Evolutionary conservation across 1,140 invertebrate genomes (phyloP).

Genomic region (Megathymus violae): DNA sequence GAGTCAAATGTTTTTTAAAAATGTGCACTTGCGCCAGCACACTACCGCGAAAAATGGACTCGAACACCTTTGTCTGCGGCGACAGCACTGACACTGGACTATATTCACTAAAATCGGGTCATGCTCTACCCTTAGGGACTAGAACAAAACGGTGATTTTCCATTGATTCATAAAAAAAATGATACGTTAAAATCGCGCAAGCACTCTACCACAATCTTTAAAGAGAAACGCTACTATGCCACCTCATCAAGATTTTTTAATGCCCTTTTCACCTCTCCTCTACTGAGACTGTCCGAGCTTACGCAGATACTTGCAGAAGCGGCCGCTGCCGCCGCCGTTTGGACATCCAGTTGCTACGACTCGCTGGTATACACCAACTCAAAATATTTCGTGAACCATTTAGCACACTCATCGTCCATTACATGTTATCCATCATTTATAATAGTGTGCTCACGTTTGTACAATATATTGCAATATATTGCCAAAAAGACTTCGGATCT

Average conservation of each 20-base stretch:
- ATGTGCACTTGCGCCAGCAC: not conserved
- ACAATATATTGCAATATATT: slow-evolving; percentile 38
- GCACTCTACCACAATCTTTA: slow-evolving; percentile 38
- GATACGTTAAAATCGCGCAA: slow-evolving; percentile 30
- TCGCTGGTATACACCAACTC: slow-evolving; percentile 35
- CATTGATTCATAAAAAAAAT: slow-evolving; percentile 10
- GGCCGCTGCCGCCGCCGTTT: slow-evolving; percentile 8
- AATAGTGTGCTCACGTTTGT: slow-evolving; percentile 20
- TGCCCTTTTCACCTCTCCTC: slow-evolving; percentile 13
- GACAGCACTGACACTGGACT: too few relatives aligned
- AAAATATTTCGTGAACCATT: slow-evolving; percentile 40
- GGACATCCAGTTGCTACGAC: slow-evolving; percentile 7
- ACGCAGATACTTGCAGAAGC: slow-evolving; percentile 21
- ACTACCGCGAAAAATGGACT: too few relatives aligned
- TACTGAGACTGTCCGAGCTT: slow-evolving; percentile 17
- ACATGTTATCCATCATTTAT: slow-evolving; percentile 34
- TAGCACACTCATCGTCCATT: slow-evolving; percentile 32
- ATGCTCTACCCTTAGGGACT: too few relatives aligned
- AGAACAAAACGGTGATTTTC: not conserved
- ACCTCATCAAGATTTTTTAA: slow-evolving; percentile 36
- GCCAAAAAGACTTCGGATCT: slow-evolving; percentile 45
- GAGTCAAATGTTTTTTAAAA: too few relatives aligned
- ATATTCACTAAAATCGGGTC: too few relatives aligned
- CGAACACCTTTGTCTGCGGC: too few relatives aligned
- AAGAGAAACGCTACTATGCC: slow-evolving; percentile 47